A percentile compares a stretch with the other conserved stretches of the same genome.
These are phyloP conservation scores for Anguilla obscura DNA, from an alignment of 2,797 vertebrate species.

Conservation along the genomic window DNA sequence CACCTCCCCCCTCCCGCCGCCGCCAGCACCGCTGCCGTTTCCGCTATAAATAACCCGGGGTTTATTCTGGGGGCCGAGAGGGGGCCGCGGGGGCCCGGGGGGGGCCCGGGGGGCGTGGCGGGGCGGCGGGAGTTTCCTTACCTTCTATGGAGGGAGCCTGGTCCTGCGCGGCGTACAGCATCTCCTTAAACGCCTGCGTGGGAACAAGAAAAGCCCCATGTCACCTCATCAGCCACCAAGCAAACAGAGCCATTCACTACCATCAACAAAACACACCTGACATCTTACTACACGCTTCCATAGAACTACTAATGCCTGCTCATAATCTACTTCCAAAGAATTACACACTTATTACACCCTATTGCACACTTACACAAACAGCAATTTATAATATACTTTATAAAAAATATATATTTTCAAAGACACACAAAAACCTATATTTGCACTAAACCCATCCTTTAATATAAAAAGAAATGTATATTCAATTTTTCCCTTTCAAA, in stretches of 20 bases:
- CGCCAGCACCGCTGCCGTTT: slow-evolving; percentile 52
- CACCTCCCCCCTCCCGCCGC: slow-evolving; percentile 39
- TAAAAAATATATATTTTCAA: neutral
- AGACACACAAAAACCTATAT: neutral
- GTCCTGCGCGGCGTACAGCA: slow-evolving; percentile 97
- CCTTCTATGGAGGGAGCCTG: slow-evolving; percentile 98
- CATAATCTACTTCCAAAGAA: neutral
- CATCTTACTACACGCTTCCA: neutral
- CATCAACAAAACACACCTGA: neutral
- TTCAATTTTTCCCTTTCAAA: neutral
- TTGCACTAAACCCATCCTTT: neutral
- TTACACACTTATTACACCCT: neutral
- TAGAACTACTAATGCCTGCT: neutral
- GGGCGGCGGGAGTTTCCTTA: slow-evolving; percentile 67
- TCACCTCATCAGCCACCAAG: neutral
- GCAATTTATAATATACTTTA: neutral
- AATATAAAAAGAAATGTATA: neutral
- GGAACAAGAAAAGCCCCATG: slow-evolving; percentile 42
- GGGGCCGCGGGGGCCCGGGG: slow-evolving; percentile 20
- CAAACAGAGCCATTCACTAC: neutral
- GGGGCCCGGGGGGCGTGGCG: slow-evolving; percentile 23
- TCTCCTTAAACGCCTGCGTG: slow-evolving; percentile 93
- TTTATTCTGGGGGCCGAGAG: slow-evolving; percentile 59
- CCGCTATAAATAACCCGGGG: slow-evolving; percentile 66
- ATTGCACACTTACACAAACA: neutral